Evolutionary conservation across 2,888 invertebrate species (phyloP).

Genomic region (Drosophila bunnanda): DNA sequence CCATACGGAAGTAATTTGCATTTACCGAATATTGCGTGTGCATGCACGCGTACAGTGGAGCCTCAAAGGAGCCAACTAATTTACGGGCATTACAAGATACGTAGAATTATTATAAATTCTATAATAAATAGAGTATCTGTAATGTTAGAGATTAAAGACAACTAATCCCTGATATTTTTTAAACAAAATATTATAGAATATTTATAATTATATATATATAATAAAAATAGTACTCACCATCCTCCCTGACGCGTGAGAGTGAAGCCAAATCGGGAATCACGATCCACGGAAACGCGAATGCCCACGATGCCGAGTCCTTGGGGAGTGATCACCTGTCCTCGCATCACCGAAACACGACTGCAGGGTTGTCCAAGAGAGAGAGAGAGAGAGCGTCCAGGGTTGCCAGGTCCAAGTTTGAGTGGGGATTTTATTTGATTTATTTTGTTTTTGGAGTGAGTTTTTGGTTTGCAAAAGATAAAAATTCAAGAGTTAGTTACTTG

Average conservation of each 20-base stretch:
- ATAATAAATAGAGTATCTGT: no score
- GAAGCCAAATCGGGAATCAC: constrained; percentile 97
- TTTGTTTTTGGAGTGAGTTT: not conserved
- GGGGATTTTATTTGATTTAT: constrained; percentile 5
- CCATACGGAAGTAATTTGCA: constrained; percentile 73
- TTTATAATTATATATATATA: not conserved
- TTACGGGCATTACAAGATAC: not conserved
- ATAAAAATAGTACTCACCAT: constrained; percentile 89
- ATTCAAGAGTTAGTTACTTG: constrained; percentile 58
- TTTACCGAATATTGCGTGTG: constrained; percentile 13
- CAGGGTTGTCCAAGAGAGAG: constrained; percentile 3
- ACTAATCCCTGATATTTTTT: no score
- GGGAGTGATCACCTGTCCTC: constrained; percentile 97
- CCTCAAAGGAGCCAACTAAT: constrained; percentile 10
- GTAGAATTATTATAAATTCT: not conserved
- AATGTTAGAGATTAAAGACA: no score
- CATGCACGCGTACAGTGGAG: constrained; percentile 17
- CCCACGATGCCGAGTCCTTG: constrained; percentile 98
- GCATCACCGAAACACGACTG: constrained; percentile 99
- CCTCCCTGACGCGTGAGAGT: constrained; percentile 96
- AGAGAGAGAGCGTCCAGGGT: not conserved
- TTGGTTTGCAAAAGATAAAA: constrained; percentile 62
- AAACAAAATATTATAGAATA: no score
- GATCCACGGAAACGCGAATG: constrained; percentile 97
- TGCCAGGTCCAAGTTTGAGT: constrained; percentile 14